Evolutionary conservation across 2,113 vertebrate genomes (phyloP).

Genomic region (Butorides virescens): DNA sequence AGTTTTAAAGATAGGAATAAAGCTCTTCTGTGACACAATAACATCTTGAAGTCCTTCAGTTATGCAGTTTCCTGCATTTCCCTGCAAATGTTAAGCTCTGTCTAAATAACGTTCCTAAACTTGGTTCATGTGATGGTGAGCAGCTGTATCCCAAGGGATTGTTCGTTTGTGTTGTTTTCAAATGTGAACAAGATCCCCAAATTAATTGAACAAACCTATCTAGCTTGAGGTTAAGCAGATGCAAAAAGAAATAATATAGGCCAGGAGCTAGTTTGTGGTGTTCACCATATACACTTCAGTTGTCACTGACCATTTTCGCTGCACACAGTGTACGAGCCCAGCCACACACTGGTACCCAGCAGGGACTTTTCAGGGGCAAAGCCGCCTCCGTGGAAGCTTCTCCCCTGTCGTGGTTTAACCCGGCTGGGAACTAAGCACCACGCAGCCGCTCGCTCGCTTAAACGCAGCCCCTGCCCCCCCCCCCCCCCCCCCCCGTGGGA

Average conservation of each 20-base stretch:
- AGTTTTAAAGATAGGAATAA: not conserved
- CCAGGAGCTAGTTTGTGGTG: not conserved
- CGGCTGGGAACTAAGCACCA: no score
- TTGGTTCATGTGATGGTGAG: not conserved
- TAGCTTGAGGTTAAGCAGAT: not conserved
- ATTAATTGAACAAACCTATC: not conserved
- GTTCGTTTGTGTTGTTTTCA: not conserved
- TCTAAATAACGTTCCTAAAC: not conserved
- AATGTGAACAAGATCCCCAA: not conserved
- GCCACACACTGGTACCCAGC: fast-evolving
- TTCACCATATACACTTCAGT: not conserved
- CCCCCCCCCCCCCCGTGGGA: no score
- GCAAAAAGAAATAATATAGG: not conserved
- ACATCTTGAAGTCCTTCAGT: not conserved
- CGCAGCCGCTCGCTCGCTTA: no score
- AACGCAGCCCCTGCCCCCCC: no score
- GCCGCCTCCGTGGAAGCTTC: not conserved
- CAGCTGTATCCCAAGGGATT: not conserved
- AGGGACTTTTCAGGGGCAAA: not conserved
- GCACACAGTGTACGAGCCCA: fast-evolving
- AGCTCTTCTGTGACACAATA: not conserved
- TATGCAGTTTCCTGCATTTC: not conserved
- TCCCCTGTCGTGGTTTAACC: not conserved
- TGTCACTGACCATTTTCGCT: not conserved
- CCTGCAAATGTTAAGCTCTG: not conserved